phyloP scores from a whole-genome alignment of 2,113 vertebrate species.

The Ranitomeya variabilis region DNA sequence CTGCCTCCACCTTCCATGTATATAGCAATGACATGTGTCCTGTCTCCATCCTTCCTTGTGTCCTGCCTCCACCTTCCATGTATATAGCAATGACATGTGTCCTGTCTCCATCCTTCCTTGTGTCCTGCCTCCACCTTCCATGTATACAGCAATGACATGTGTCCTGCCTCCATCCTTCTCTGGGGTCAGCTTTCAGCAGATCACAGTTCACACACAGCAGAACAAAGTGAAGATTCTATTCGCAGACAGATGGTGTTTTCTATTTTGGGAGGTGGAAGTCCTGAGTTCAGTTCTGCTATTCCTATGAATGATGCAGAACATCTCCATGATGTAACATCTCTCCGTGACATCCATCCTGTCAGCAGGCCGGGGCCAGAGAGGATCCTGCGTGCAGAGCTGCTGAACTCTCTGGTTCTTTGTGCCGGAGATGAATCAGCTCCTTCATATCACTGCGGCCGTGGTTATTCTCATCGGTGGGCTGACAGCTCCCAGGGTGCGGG shows the following conservation, averaged over 20 bases:
- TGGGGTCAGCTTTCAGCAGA: neutral
- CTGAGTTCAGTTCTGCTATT: neutral
- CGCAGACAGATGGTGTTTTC: neutral
- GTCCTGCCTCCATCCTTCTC: neutral
- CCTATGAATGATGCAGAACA: slow-evolving; percentile 8
- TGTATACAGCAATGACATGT: too few relatives aligned
- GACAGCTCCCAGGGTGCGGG: slow-evolving; percentile 30
- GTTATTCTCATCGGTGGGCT: slow-evolving; percentile 28
- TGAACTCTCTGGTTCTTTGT: slow-evolving; percentile 1
- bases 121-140: too few relatives aligned
- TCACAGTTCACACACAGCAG: neutral
- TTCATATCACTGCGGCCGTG: slow-evolving; percentile 39
- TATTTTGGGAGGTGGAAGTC: slow-evolving; percentile 28
- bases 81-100: too few relatives aligned
- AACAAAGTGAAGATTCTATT: neutral
- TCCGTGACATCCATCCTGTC: neutral
- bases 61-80: too few relatives aligned
- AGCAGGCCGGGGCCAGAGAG: neutral
- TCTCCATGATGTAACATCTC: neutral
- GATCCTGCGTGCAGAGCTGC: slow-evolving; percentile 2
- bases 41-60: too few relatives aligned
- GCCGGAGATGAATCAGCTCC: slow-evolving; percentile 26
- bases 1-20: too few relatives aligned
- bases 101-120: too few relatives aligned
- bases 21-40: too few relatives aligned